Evolutionary conservation across 1,140 invertebrate species (phyloP).

Genomic region (Leptinotarsa undecemlineata): DNA sequence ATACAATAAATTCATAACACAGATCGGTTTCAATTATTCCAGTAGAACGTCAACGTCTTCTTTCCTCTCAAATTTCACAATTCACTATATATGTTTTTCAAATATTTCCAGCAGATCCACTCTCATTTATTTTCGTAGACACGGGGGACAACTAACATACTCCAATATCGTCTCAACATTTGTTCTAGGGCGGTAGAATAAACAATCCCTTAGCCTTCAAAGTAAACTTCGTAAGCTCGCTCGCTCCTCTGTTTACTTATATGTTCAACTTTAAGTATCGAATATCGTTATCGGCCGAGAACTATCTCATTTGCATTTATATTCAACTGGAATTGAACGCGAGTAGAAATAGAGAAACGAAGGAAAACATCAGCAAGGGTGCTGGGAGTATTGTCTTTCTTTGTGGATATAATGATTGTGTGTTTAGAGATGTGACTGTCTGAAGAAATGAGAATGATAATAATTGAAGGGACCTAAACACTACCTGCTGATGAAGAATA

Average conservation of each 20-base stretch:
- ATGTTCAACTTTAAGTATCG: conserved; percentile 14
- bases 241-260: conserved; percentile 9
- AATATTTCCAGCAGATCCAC: background rate
- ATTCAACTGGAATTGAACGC: background rate
- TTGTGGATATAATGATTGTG: too few relatives aligned
- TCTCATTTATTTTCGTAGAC: background rate
- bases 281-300: conserved; percentile 17
- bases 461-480: too few relatives aligned
- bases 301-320: conserved; percentile 1
- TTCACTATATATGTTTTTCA: background rate
- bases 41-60: too few relatives aligned
- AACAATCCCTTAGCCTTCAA: conserved; percentile 11
- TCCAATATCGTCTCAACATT: conserved; percentile 8
- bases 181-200: background rate
- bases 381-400: too few relatives aligned
- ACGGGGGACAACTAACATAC: background rate
- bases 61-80: background rate
- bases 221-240: conserved; percentile 1
- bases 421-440: too few relatives aligned
- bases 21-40: too few relatives aligned
- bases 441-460: too few relatives aligned
- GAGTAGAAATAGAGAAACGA: background rate
- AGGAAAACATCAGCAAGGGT: too few relatives aligned
- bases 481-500: too few relatives aligned
- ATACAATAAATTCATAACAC: too few relatives aligned